A percentile compares a stretch with the other conserved stretches of the same genome.
phyloP scores from a whole-genome alignment of 2,113 vertebrate genomes.

The Oxygymnocypris stewartii region DNA sequence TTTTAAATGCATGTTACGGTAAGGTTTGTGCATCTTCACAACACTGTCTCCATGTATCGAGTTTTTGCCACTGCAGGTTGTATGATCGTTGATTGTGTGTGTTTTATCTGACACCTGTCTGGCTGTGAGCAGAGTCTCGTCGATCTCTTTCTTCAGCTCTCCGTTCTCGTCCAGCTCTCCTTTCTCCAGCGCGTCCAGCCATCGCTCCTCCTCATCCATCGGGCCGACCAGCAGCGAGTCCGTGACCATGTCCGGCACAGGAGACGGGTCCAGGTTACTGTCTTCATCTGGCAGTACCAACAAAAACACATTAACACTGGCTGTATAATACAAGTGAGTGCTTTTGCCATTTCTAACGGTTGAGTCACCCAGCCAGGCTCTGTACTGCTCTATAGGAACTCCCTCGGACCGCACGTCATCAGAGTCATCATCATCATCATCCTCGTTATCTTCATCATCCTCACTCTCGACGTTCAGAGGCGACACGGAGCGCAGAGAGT shows the following conservation, averaged over 20 bases:
- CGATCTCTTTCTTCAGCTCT: constrained; percentile 92
- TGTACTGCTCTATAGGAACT: constrained; percentile 92
- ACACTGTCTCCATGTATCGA: no score
- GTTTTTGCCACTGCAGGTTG: no score
- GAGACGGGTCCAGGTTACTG: constrained; percentile 90
- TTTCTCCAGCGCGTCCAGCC: constrained; percentile 93
- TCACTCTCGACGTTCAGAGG: constrained; percentile 84
- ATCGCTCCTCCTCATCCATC: constrained; percentile 90
- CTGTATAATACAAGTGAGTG: neutral
- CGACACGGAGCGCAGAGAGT: constrained; percentile 80
- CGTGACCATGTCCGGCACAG: constrained; percentile 79
- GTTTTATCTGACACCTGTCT: constrained; percentile 77
- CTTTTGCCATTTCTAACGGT: neutral
- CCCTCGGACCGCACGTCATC: constrained; percentile 85
- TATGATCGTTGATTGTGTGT: neutral
- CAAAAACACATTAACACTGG: neutral
- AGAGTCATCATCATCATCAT: constrained; percentile 68
- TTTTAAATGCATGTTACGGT: neutral
- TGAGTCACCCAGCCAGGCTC: constrained; percentile 90
- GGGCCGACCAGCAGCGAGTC: constrained; percentile 77
- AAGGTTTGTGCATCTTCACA: neutral
- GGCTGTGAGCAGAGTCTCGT: constrained; percentile 90
- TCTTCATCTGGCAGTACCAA: constrained; percentile 82
- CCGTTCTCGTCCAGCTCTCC: constrained; percentile 95
- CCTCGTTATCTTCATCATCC: constrained; percentile 78